Evolutionary conservation across 2,888 invertebrate genomes (phyloP).

Genomic region (Bhutanitis thaidina): DNA sequence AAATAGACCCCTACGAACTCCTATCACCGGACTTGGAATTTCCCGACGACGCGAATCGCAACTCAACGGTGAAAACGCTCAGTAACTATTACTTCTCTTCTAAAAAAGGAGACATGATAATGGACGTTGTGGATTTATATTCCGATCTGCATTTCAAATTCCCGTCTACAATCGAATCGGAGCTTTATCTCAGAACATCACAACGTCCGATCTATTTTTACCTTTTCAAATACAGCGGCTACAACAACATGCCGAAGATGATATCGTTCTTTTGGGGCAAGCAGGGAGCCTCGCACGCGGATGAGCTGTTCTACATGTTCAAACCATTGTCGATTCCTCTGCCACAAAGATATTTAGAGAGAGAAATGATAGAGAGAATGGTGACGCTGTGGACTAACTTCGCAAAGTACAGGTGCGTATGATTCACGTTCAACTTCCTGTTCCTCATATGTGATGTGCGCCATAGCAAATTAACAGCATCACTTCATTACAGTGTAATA

Average conservation of each 20-base stretch:
- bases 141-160: conserved; percentile 67
- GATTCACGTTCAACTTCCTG: neutral
- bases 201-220: conserved; percentile 65
- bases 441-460: too few species aligned
- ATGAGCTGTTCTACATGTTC: conserved; percentile 69
- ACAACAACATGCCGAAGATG: conserved; percentile 62
- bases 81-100: conserved; percentile 52
- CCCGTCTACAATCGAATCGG: conserved; percentile 57
- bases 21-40: conserved; percentile 56
- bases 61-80: conserved; percentile 46
- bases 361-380: conserved; percentile 55
- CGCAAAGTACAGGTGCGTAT: conserved; percentile 63
- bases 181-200: conserved; percentile 51
- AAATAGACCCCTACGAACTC: conserved; percentile 40
- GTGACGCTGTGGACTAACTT: conserved; percentile 71
- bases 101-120: conserved; percentile 53
- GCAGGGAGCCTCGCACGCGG: conserved; percentile 65
- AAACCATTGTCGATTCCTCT: conserved; percentile 59
- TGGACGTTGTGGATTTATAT: conserved; percentile 64
- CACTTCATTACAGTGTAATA: too few species aligned
- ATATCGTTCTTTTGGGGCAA: conserved; percentile 46
- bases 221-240: conserved; percentile 59
- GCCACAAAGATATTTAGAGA: conserved; percentile 52
- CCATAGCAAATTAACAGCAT: too few species aligned
- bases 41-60: conserved; percentile 47